These are phyloP conservation scores for Lomographa bimaculata DNA, from an alignment of 2,888 invertebrate genomes.

Conservation along the genomic window DNA sequence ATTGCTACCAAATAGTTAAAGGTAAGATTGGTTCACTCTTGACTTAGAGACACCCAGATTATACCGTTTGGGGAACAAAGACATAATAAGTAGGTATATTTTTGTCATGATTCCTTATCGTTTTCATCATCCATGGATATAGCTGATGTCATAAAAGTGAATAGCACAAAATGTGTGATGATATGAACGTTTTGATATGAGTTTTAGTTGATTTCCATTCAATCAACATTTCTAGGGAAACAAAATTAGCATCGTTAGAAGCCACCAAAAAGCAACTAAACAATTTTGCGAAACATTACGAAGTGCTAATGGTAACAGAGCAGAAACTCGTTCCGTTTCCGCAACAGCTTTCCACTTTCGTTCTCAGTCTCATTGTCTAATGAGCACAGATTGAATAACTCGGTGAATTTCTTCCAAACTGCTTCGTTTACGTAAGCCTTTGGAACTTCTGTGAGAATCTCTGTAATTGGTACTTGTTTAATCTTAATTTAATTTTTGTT, in stretches of 20 bases:
- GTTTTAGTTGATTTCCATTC: too few species aligned
- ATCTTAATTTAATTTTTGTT: slow-evolving; percentile 60
- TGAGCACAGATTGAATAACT: slow-evolving; percentile 73
- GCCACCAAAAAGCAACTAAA: slow-evolving; percentile 4
- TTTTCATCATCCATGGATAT: too few species aligned
- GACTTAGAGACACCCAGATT: too few species aligned
- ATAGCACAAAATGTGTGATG: too few species aligned
- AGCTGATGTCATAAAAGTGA: too few species aligned
- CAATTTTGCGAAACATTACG: slow-evolving; percentile 35
- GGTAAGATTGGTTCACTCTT: too few species aligned
- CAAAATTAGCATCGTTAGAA: slow-evolving; percentile 5
- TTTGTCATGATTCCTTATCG: too few species aligned
- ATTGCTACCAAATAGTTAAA: too few species aligned
- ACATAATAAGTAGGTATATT: too few species aligned
- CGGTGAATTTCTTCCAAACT: slow-evolving; percentile 68
- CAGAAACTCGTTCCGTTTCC: slow-evolving; percentile 59
- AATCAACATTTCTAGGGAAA: background rate
- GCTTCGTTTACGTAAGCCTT: slow-evolving; percentile 63
- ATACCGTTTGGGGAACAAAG: too few species aligned
- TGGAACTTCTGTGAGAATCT: slow-evolving; percentile 63
- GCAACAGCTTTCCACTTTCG: slow-evolving; percentile 78
- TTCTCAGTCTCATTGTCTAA: slow-evolving; percentile 78
- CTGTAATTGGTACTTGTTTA: slow-evolving; percentile 66
- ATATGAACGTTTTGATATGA: too few species aligned
- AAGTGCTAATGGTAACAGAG: slow-evolving; percentile 47